Percentiles rank a stretch among this genome's conserved stretches.
Evolutionary conservation across 2,113 vertebrate species (phyloP).

Genomic region (Accipiter virgatus): DNA sequence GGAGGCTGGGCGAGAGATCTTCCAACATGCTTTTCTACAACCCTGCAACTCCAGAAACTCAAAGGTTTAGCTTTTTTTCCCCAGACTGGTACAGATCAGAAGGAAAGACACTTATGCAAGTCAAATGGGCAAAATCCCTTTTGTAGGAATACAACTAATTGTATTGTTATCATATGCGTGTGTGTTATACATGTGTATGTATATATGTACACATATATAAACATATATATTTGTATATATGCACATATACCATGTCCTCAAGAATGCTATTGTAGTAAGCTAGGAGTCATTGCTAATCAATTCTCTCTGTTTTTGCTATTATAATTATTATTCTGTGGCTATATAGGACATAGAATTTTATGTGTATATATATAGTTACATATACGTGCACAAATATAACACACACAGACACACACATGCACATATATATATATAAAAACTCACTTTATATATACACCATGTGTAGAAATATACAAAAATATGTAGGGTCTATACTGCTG

Average conservation of each 20-base stretch:
- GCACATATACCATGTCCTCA: neutral
- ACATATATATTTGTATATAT: neutral
- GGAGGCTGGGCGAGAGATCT: neutral
- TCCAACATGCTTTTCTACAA: neutral
- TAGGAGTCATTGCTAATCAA: neutral
- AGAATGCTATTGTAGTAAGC: neutral
- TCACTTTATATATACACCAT: neutral
- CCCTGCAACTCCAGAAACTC: neutral
- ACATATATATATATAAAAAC: too few relatives aligned
- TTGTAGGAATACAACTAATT: neutral
- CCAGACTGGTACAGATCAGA: neutral
- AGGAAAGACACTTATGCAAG: neutral
- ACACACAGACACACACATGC: fast-evolving
- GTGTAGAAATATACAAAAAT: neutral
- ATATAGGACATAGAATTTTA: fast-evolving
- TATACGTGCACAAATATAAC: neutral
- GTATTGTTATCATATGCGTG: neutral
- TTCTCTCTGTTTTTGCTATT: neutral
- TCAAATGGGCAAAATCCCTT: neutral
- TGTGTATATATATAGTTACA: neutral
- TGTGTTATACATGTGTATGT: neutral
- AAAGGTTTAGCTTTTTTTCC: fast-evolving
- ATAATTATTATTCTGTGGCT: neutral
- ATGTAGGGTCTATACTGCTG: neutral
- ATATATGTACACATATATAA: too few relatives aligned